Evolutionary conservation across 2,888 invertebrate species (phyloP).

Genomic region (Dicyrtoma fusca): DNA sequence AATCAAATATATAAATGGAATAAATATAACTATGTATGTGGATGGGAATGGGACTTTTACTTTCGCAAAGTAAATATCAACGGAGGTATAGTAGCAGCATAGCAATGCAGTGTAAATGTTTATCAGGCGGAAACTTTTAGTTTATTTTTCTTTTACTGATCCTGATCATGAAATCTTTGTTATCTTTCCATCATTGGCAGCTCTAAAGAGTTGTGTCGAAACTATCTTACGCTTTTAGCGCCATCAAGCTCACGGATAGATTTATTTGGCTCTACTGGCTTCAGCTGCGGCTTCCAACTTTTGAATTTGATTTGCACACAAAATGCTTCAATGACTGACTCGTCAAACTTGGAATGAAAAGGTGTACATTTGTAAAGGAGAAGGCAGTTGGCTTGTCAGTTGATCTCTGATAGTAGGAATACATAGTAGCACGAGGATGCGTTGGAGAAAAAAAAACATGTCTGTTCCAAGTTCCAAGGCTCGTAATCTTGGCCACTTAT

Average conservation of each 20-base stretch:
- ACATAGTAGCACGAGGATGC: too few relatives aligned
- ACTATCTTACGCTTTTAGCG: too few relatives aligned
- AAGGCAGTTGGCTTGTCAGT: too few relatives aligned
- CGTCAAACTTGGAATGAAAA: neutral
- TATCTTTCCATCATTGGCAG: slow-evolving; percentile 5
- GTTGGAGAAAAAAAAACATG: too few relatives aligned
- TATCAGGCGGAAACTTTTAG: neutral
- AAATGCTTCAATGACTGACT: neutral
- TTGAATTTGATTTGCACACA: neutral
- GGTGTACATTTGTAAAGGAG: too few relatives aligned
- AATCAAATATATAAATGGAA: neutral
- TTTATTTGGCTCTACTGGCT: too few relatives aligned
- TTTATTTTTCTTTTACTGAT: slow-evolving; percentile 19
- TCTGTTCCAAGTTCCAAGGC: too few relatives aligned
- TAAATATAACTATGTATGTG: neutral
- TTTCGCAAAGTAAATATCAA: neutral
- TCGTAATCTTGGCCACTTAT: too few relatives aligned
- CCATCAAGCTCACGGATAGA: too few relatives aligned
- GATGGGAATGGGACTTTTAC: neutral
- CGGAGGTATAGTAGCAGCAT: neutral
- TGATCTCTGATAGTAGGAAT: too few relatives aligned
- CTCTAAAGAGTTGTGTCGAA: too few relatives aligned
- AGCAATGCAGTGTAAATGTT: neutral
- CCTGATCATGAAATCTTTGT: slow-evolving; percentile 25
- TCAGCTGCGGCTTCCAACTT: too few relatives aligned